These are phyloP conservation scores for Malurus cyaneus DNA, from an alignment of 2,113 vertebrate genomes.

Conservation along the genomic window DNA sequence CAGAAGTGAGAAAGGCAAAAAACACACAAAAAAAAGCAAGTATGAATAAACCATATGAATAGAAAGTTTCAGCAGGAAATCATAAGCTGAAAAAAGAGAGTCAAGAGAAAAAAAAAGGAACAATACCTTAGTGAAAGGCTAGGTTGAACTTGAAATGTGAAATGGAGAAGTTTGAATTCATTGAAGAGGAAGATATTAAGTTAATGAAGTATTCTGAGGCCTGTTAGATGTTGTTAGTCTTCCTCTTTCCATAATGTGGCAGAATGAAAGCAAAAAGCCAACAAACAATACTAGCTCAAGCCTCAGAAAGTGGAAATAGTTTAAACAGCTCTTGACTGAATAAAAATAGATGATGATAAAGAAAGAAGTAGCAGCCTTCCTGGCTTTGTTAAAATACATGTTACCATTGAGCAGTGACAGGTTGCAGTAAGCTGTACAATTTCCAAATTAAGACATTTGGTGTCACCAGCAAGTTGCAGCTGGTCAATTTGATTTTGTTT, in stretches of 20 bases:
- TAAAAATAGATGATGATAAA: not conserved
- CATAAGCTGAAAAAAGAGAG: not conserved
- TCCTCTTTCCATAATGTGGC: not conserved
- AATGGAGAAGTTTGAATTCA: not conserved
- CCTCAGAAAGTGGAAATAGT: not conserved
- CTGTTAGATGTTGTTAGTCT: not conserved
- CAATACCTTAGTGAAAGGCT: not conserved
- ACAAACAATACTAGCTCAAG: not conserved
- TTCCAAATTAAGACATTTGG: not conserved
- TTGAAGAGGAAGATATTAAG: not conserved
- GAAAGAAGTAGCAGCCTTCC: not conserved
- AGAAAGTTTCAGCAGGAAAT: not conserved
- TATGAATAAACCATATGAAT: not conserved
- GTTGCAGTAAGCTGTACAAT: not conserved
- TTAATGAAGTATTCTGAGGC: not conserved
- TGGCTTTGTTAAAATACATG: not conserved
- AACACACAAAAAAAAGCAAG: not conserved
- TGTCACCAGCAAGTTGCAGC: not conserved
- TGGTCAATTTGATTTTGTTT: not conserved
- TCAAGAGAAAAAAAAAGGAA: not conserved
- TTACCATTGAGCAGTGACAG: not conserved
- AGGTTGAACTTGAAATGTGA: not conserved
- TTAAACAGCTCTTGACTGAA: not conserved
- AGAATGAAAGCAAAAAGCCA: not conserved
- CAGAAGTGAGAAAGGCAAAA: not conserved